Conservation (phyloP, 2,888 invertebrate genomes). For the Torymus texanus region DNA sequence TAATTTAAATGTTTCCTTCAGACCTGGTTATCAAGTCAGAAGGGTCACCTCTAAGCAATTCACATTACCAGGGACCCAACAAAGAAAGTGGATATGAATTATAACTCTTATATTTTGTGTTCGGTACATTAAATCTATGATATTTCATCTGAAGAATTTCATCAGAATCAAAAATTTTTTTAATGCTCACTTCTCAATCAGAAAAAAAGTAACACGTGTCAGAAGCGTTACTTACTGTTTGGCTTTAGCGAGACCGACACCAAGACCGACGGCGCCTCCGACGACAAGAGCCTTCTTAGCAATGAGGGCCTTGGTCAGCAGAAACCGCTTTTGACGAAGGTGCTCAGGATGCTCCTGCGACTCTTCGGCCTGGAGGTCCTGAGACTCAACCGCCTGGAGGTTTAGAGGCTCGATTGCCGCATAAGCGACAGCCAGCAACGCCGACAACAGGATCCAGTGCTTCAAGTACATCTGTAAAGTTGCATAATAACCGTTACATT, state of each 20-base stretch:
- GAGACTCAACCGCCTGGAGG: constrained; percentile 24
- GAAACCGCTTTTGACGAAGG: constrained; percentile 61
- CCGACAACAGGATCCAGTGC: constrained; percentile 54
- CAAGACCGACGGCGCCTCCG: constrained; percentile 60
- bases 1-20: too few species aligned
- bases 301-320: constrained; percentile 61
- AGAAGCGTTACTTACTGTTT: constrained; percentile 58
- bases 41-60: too few species aligned
- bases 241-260: constrained; percentile 61
- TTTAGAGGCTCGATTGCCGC: constrained; percentile 46
- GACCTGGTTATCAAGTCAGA: too few species aligned
- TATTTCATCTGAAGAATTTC: too few species aligned
- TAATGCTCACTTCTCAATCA: too few species aligned
- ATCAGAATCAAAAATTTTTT: too few species aligned
- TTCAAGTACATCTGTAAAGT: constrained; percentile 60
- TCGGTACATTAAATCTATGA: too few species aligned
- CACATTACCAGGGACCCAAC: too few species aligned
- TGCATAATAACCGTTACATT: too few species aligned
- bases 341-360: background rate
- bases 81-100: too few species aligned
- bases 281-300: constrained; percentile 61
- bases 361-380: constrained; percentile 27
- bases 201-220: too few species aligned
- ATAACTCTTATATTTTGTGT: too few species aligned
- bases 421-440: constrained; percentile 58